phyloP scores from a whole-genome alignment of 2,888 invertebrate species.

The Acleris literana region DNA sequence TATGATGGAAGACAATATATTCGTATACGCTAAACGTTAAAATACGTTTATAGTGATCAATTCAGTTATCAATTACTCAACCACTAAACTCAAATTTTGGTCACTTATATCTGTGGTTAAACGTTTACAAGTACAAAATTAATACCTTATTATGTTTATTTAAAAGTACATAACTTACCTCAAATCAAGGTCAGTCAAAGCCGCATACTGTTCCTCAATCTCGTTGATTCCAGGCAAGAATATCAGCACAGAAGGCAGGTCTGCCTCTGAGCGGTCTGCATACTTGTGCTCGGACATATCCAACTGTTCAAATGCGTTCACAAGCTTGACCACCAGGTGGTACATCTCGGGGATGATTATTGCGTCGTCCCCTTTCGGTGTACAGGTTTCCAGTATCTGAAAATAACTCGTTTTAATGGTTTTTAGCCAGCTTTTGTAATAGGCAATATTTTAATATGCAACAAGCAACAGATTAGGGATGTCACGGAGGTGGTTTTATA shows the following conservation, averaged over 20 bases:
- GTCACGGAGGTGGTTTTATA: too few relatives aligned
- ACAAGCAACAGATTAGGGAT: too few relatives aligned
- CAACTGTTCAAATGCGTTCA: constrained; percentile 86
- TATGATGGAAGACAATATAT: too few relatives aligned
- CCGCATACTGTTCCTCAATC: constrained; percentile 88
- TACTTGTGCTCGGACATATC: constrained; percentile 77
- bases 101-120: too few relatives aligned
- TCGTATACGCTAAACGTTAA: too few relatives aligned
- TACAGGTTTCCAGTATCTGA: constrained; percentile 71
- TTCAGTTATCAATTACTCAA: too few relatives aligned
- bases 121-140: too few relatives aligned
- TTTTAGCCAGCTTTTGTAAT: too few relatives aligned
- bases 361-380: constrained; percentile 77
- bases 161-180: constrained; percentile 51
- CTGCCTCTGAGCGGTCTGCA: constrained; percentile 51
- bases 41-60: too few relatives aligned
- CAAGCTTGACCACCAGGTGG: constrained; percentile 83
- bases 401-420: constrained; percentile 36
- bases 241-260: constrained; percentile 88
- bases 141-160: background rate
- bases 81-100: too few relatives aligned
- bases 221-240: constrained; percentile 95
- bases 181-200: constrained; percentile 54
- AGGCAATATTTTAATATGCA: too few relatives aligned
- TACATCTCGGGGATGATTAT: constrained; percentile 84